Conservation (phyloP, 2,113 vertebrate genomes). For the Sus scrofa region T2T-Sscrofa CM000813.6:142727001-142727500, state of each 20-base stretch:
- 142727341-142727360: neutral
- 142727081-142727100: too few relatives aligned
- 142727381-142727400: neutral
- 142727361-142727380: neutral
- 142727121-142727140: too few relatives aligned
- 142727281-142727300: slow-evolving; percentile 1
- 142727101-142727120: too few relatives aligned
- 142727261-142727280: neutral
- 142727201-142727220: too few relatives aligned
- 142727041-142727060: neutral
- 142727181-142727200: too few relatives aligned
- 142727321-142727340: neutral
- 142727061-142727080: neutral
- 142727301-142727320: neutral
- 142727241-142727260: neutral
- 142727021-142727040: neutral
- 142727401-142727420: neutral
- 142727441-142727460: neutral
- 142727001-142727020: neutral
- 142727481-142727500: neutral
- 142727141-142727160: too few relatives aligned
- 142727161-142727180: too few relatives aligned
- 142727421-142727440: neutral
- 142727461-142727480: neutral
- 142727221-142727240: too few relatives aligned